Percentiles rank a stretch among this genome's conserved stretches.
Conservation (phyloP, 1,140 invertebrate species). For the Holcopasites calliopsidis region DNA sequence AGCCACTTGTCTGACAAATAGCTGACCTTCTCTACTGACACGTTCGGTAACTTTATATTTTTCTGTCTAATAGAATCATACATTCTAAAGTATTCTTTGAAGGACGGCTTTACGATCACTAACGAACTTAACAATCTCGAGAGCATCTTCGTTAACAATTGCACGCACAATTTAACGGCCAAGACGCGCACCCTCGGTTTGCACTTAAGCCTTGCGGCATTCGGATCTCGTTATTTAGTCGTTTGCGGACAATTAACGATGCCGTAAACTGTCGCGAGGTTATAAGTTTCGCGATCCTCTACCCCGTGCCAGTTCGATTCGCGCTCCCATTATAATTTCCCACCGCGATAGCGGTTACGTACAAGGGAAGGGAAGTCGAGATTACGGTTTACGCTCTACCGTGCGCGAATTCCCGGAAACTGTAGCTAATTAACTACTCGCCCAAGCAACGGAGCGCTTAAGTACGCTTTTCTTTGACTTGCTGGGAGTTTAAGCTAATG, state of each 20-base stretch:
- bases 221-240: background rate
- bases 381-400: constrained; percentile 6
- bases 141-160: too few species aligned
- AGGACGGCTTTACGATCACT: too few species aligned
- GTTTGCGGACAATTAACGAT: constrained; percentile 7
- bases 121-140: too few species aligned
- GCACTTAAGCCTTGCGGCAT: background rate
- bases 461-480: constrained; percentile 4
- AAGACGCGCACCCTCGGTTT: background rate
- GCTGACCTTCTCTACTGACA: background rate
- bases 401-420: background rate
- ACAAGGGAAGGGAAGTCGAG: background rate
- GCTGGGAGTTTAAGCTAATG: constrained; percentile 1
- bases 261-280: constrained; percentile 2
- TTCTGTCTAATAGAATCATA: background rate
- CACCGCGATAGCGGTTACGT: background rate
- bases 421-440: constrained; percentile 25
- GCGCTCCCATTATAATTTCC: constrained; percentile 20
- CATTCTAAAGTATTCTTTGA: too few species aligned
- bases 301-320: background rate
- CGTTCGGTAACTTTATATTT: background rate
- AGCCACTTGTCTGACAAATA: background rate
- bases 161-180: too few species aligned
- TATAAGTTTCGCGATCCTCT: background rate
- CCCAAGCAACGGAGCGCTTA: background rate